Conservation (phyloP, 1,140 invertebrate species). For the Phocides pigmalion region DNA sequence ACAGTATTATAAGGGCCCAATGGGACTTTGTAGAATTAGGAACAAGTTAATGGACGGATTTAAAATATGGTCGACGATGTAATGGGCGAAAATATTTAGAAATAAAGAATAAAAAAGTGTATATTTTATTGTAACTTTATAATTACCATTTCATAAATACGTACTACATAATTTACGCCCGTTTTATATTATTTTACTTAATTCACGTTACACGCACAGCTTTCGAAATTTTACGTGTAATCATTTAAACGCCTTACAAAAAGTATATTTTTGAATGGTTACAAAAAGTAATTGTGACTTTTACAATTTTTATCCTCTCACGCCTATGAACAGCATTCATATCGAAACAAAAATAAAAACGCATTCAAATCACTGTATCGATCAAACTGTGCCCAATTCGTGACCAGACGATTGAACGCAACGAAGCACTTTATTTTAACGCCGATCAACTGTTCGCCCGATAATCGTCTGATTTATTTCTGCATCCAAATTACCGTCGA, state of each 20-base stretch:
- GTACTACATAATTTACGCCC: too few species aligned
- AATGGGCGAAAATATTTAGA: too few species aligned
- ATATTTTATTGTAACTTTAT: too few species aligned
- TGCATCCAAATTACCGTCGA: constrained; percentile 13
- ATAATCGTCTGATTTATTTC: constrained; percentile 25
- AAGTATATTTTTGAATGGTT: too few species aligned
- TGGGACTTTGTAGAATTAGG: neutral
- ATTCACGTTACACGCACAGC: too few species aligned
- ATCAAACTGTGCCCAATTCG: constrained; percentile 21
- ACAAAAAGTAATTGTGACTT: too few species aligned
- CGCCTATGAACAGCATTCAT: neutral
- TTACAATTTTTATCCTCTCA: neutral
- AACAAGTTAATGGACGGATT: neutral
- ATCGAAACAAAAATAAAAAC: constrained; percentile 20
- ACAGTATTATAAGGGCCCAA: neutral
- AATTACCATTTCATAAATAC: too few species aligned
- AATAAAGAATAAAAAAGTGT: too few species aligned
- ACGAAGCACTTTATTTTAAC: constrained; percentile 29
- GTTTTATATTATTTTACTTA: too few species aligned
- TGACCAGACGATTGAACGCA: constrained; percentile 15
- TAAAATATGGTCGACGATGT: neutral
- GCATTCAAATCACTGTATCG: constrained; percentile 16
- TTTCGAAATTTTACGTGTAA: too few species aligned
- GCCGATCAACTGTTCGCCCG: constrained; percentile 12
- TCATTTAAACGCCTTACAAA: too few species aligned